These are phyloP conservation scores for Meriones psammophilus DNA, from an alignment of 2,797 vertebrate species.

Conservation along the genomic window DNA sequence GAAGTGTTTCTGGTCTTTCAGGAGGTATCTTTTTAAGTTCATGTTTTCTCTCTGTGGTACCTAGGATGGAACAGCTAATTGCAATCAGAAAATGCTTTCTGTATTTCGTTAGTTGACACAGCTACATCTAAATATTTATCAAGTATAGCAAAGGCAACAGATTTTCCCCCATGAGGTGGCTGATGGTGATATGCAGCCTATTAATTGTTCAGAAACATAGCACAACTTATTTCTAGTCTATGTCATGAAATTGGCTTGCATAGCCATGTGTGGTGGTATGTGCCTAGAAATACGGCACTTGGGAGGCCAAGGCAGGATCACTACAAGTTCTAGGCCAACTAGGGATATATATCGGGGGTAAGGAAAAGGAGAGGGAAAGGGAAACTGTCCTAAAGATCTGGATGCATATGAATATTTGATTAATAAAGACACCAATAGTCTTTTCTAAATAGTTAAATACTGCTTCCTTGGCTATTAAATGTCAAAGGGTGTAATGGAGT, in stretches of 20 bases:
- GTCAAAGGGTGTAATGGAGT: slow-evolving; percentile 42
- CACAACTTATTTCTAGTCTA: slow-evolving; percentile 36
- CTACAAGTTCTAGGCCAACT: neutral
- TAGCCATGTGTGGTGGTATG: neutral
- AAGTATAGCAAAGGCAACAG: slow-evolving; percentile 58
- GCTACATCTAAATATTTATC: slow-evolving; percentile 48
- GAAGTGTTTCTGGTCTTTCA: slow-evolving; percentile 96
- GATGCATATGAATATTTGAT: slow-evolving; percentile 42
- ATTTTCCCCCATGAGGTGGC: neutral
- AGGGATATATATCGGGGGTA: too few species aligned
- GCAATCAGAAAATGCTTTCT: slow-evolving; percentile 65
- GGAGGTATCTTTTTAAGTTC: slow-evolving; percentile 96
- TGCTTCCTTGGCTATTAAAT: slow-evolving; percentile 52
- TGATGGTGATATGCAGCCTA: neutral
- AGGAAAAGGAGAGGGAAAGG: neutral
- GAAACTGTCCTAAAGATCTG: neutral
- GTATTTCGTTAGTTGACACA: neutral
- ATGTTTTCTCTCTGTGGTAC: slow-evolving; percentile 92
- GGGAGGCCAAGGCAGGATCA: neutral
- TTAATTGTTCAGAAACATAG: slow-evolving; percentile 62
- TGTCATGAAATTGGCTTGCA: slow-evolving; percentile 31
- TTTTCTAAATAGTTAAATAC: slow-evolving; percentile 62
- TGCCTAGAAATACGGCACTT: neutral
- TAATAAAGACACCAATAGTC: slow-evolving; percentile 53
- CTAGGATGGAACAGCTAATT: slow-evolving; percentile 78